Conservation (phyloP, 30 jellyfish, hydroid and myxozoan genomes). For the Cassiopea andromeda region DNA sequence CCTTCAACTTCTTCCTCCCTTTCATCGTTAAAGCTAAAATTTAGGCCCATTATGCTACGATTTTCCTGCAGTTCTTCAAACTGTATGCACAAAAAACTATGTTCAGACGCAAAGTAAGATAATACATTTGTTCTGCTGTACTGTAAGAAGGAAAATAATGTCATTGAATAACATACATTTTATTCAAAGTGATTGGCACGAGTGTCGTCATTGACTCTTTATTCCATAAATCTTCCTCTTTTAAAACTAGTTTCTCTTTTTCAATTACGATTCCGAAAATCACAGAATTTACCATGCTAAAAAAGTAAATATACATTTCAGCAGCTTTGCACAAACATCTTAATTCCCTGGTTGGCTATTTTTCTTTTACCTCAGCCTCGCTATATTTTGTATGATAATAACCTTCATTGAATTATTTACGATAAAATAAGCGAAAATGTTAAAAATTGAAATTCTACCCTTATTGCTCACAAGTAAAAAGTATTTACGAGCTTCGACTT, state of each 20-base stretch:
- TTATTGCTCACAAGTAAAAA: background rate
- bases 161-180: constrained; percentile 4
- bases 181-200: constrained; percentile 25
- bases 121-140: too few species aligned
- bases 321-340: background rate
- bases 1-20: too few species aligned
- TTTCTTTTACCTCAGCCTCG: too few species aligned
- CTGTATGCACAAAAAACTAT: background rate
- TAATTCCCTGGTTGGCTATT: too few species aligned
- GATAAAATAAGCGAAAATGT: background rate
- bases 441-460: background rate
- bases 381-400: too few species aligned
- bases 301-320: too few species aligned
- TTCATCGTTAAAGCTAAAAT: too few species aligned
- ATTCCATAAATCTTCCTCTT: constrained; percentile 54
- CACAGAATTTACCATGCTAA: constrained; percentile 19
- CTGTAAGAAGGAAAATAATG: too few species aligned
- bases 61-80: background rate
- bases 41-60: too few species aligned
- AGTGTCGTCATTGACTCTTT: background rate
- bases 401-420: background rate
- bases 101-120: too few species aligned
- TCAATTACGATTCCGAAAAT: constrained; percentile 52
- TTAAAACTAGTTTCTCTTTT: background rate
- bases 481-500: too few species aligned